Base-by-base conservation (phyloP, 2,888 invertebrate genomes). In the Scaptomyza cyrtandrae region DNA sequence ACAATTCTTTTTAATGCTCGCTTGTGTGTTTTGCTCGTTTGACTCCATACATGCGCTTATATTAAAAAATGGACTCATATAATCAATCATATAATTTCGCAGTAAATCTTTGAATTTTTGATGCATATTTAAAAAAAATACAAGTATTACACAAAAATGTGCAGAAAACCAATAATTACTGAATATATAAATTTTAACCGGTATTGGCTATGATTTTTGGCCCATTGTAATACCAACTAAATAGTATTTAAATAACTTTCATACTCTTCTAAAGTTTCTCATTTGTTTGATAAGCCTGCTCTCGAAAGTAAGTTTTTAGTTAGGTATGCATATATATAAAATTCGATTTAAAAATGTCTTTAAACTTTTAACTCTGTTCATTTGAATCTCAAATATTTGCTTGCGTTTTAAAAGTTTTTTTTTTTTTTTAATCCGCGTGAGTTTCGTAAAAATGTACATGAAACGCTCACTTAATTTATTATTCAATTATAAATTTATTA, bases 401-500 rank as follows among this genome's bases (percentile, higher is more conserved):
- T n/a, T 35, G 10, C 19, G 19, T 29, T 45, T 58, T n/a, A 61
- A 44, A 33, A 39, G 52, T 24, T 19, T 0, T 24, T 10, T 37
- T 52, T 16, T 31, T 44, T 19, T 45, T 33, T 27, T 35, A 35
- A 41, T 41, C 37, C 50, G 53, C 39, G 37, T 60, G 59, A 53
- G 55, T 71, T 64, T 71, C 75, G 72, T 80, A 75, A 65, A 86
- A 86, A 86, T 87, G 65, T 85, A 88, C 82, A 82, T 82, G 62
- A 77, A 88, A 88, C 78, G 80, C 85, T 77, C 67, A 65, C 75
- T 77, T 80, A 74, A 65, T 71, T 71, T 88, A 80, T 88, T 86
- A 83, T 83, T 88, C 88, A 86, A 83, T 84, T 86, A 83, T 83
- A 88, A 88, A 88, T 88, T 83, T 83, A 83, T 83, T 88, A 83